Evolutionary conservation across 2,888 invertebrate genomes (phyloP).

Genomic region (Gnatocerus cornutus): DNA sequence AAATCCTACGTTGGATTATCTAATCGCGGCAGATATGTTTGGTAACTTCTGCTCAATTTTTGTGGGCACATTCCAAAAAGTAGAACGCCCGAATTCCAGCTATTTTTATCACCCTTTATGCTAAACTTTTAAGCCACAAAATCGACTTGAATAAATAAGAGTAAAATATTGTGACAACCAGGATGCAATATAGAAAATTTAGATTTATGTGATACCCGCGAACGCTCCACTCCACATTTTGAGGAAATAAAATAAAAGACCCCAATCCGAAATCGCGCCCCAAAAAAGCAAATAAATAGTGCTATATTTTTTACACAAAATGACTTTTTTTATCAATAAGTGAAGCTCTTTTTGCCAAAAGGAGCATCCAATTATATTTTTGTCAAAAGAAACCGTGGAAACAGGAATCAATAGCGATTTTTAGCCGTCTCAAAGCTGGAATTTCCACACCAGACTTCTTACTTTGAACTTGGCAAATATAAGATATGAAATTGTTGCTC

Average conservation of each 20-base stretch:
- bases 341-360: too few species aligned
- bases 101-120: not conserved
- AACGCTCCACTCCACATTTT: not conserved
- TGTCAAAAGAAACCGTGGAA: constrained; percentile 14
- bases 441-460: not conserved
- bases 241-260: not conserved
- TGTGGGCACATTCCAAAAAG: too few species aligned
- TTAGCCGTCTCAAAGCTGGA: not conserved
- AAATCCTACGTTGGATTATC: too few species aligned
- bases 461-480: not conserved
- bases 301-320: not conserved
- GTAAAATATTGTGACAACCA: constrained; percentile 1
- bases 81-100: not conserved
- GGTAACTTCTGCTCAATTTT: too few species aligned
- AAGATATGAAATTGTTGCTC: constrained; percentile 32
- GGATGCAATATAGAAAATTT: constrained; percentile 4
- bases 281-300: too few species aligned
- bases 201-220: not conserved
- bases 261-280: too few species aligned
- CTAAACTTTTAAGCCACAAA: not conserved
- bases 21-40: too few species aligned
- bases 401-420: not conserved
- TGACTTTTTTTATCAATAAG: not conserved
- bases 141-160: constrained; percentile 1
- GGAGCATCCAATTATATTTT: constrained; percentile 5